Evolutionary conservation across 2,797 vertebrate genomes (phyloP), one percentile per base, ranked within the genome.

Genomic region (Benthosema pterotum): DNA sequence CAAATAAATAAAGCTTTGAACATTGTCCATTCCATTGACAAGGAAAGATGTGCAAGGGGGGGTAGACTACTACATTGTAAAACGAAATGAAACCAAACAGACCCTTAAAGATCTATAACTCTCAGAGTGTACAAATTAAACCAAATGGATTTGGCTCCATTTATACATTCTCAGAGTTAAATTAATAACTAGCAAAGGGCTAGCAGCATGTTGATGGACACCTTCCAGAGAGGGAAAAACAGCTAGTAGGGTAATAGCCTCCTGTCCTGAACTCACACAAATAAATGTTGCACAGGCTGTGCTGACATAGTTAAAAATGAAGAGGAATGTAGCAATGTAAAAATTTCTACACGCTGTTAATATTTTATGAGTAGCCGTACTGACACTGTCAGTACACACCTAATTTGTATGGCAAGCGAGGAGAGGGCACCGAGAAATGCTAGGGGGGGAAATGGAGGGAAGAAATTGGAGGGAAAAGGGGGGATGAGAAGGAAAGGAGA

Each of bases 301-400:
- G 84, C 88, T 87, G 89, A 89, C 85, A 88, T 65, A 74, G 85
- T 88, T 84, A 83, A 87, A 89, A 89, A 89, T 86, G 78, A 90
- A 86, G 85, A 90, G 87, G 78, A 89, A 92, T 85, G 83, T 75
- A 71, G 79, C 79, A 32, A 78, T 75, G 89, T 85, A 87, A 89
- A 90, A 91, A 73, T 75, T 83, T 89, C 88, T 82, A 84, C 86
- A 88, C 77, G 85, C 86, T 85, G 86, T 92, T 91, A 90, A 93
- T 91, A 91, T 91, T 93, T 91, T 84, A 91, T 88, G 87, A 91
- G 86, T 64, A 83, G 81, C 76, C 72, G 47, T 77, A 86, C 85
- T 86, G 87, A 88, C 83, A 83, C 80, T 81, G 79, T 77, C 83
- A 76, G 80, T 81, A 70, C 83, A 74, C 72, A 75, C 80, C 85